Conservation (phyloP, 2,113 vertebrate species). For the Hemibagrus wyckioides region DNA sequence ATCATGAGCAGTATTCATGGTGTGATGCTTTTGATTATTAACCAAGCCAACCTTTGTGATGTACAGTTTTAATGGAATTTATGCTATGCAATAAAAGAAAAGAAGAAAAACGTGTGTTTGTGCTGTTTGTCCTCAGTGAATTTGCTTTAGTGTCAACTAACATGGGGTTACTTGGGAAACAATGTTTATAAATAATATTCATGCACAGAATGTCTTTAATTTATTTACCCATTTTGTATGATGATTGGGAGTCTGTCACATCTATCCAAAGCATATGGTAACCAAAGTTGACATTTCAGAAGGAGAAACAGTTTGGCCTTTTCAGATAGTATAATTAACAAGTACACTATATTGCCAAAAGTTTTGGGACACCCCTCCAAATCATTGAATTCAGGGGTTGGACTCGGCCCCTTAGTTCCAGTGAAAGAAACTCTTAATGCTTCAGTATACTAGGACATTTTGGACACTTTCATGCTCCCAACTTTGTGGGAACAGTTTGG, state of each 20-base stretch:
- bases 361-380: no score
- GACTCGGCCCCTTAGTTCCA: no score
- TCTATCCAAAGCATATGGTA: background rate
- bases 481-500: no score
- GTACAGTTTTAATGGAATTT: background rate
- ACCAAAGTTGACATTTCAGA: background rate
- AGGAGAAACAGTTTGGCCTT: background rate
- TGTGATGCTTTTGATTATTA: slow-evolving; percentile 4
- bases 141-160: background rate
- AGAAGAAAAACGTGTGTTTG: background rate
- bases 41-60: background rate
- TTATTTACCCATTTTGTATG: background rate
- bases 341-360: no score
- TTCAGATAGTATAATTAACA: background rate
- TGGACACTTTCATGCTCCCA: no score
- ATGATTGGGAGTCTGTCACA: background rate
- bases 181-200: background rate
- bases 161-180: background rate
- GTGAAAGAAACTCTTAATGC: no score
- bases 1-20: background rate
- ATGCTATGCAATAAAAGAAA: slow-evolving; percentile 7
- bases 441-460: no score
- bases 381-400: no score
- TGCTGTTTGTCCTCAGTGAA: background rate
- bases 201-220: background rate